Evolutionary conservation across 1,140 invertebrate species (phyloP).

Genomic region (Trichonephila clavipes): DNA sequence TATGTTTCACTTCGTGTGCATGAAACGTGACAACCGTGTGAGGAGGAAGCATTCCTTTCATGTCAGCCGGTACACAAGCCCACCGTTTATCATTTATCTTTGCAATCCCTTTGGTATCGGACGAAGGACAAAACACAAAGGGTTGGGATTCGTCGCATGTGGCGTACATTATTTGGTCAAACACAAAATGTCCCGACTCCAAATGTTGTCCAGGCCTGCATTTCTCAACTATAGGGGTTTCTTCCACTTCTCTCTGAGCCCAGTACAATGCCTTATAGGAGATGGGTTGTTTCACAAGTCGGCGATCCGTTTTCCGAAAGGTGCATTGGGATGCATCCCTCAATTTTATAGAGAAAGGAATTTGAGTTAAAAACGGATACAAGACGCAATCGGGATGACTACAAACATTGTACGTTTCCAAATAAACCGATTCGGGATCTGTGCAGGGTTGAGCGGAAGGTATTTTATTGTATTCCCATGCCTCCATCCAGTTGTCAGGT

Average conservation of each 20-base stretch:
- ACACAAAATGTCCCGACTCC: conserved; percentile 25
- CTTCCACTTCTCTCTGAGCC: background rate
- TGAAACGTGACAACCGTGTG: background rate
- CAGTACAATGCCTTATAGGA: background rate
- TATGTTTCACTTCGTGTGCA: background rate
- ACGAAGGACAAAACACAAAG: conserved; percentile 50
- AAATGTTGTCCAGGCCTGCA: background rate
- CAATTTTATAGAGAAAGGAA: background rate
- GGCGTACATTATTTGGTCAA: background rate
- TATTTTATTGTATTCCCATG: background rate
- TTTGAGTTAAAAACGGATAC: conserved; percentile 34
- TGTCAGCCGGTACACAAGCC: background rate
- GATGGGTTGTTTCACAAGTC: background rate
- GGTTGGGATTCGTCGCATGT: conserved; percentile 21
- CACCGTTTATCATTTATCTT: background rate
- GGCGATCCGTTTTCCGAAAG: background rate
- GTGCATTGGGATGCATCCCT: background rate
- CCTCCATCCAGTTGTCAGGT: background rate
- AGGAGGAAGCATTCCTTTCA: background rate
- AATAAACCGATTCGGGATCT: background rate
- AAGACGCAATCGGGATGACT: conserved; percentile 14
- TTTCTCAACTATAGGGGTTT: background rate
- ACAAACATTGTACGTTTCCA: background rate
- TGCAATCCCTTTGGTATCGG: background rate
- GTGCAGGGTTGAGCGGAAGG: background rate